phyloP scores from a whole-genome alignment of 2,113 vertebrate species.

The Peromyscus maniculatus region DNA sequence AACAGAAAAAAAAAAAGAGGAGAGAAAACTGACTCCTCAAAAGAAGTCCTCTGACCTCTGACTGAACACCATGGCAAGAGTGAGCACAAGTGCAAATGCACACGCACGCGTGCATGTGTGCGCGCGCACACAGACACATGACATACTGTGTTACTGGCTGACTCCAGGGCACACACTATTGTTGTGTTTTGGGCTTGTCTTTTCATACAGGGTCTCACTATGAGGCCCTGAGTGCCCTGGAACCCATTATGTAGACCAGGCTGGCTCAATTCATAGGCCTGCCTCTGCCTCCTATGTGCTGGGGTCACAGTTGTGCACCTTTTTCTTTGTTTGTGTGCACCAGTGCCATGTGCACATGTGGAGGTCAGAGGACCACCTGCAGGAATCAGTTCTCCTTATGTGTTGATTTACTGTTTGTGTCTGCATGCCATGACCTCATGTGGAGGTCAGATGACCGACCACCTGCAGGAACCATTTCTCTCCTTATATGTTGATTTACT shows the following conservation, averaged over 20 bases:
- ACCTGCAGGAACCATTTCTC: too few relatives aligned
- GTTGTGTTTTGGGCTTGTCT: neutral
- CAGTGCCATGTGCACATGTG: neutral
- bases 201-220: neutral
- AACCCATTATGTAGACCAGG: neutral
- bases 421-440: neutral
- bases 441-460: too few relatives aligned
- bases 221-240: neutral
- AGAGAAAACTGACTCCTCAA: neutral
- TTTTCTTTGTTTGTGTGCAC: neutral
- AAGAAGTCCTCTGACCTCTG: neutral
- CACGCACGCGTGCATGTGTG: neutral
- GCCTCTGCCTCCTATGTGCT: neutral
- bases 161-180: neutral
- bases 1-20: too few relatives aligned
- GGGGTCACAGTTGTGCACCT: neutral
- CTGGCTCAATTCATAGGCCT: neutral
- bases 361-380: too few relatives aligned
- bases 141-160: neutral
- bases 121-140: rapidly evolving
- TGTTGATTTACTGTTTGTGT: neutral
- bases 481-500: neutral
- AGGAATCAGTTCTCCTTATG: too few relatives aligned
- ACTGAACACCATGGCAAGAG: neutral
- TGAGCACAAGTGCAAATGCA: neutral